These are phyloP conservation scores for Oikopleura albicans DNA, from an alignment of 23 tunicate species.

Conservation along the genomic window DNA sequence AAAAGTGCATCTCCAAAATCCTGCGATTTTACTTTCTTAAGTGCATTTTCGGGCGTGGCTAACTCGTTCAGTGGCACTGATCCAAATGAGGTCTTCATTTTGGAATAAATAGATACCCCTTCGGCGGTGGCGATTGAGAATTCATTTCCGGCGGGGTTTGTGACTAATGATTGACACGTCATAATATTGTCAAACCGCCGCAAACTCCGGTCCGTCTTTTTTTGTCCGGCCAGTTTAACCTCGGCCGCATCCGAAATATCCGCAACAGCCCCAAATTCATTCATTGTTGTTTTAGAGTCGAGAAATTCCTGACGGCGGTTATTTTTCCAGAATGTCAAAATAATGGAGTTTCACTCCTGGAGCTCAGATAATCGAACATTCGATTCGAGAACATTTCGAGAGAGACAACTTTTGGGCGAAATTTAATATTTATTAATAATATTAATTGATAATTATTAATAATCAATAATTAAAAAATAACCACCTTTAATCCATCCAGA, in stretches of 20 bases:
- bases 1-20: background rate
- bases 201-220: background rate
- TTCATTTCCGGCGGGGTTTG: background rate
- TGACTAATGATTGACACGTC: background rate
- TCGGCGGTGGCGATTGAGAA: background rate
- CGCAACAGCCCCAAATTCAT: background rate
- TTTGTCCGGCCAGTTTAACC: constrained; percentile 1
- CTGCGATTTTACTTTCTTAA: background rate
- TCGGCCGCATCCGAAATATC: background rate
- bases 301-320: background rate
- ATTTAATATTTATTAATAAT: no score
- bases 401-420: no score
- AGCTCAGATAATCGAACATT: no score
- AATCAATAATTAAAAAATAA: no score
- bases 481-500: background rate
- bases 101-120: constrained; percentile 1
- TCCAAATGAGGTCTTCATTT: background rate
- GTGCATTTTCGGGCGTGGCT: background rate
- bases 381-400: no score
- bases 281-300: background rate
- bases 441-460: no score
- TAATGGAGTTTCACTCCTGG: no score
- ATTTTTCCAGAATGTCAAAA: no score
- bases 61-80: background rate
- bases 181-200: background rate